Percentiles rank a stretch among this genome's conserved stretches.
Evolutionary conservation across 37 sponge, comb jelly and placozoan genomes (phyloP).

Genomic region (Mnemiopsis leidyi): DNA sequence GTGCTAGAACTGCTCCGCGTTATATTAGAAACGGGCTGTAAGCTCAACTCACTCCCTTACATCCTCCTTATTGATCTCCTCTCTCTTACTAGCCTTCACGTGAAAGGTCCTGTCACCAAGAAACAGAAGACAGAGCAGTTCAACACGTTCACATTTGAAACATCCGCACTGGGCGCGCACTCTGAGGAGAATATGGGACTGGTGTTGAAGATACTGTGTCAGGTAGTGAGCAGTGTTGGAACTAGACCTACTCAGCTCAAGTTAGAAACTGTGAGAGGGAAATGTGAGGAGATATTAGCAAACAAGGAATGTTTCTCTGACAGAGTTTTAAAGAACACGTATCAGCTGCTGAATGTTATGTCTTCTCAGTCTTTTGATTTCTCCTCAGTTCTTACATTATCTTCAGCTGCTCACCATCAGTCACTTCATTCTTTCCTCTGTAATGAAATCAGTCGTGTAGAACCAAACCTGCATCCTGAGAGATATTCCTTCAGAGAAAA

Average conservation of each 20-base stretch:
- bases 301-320: not conserved
- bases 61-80: not conserved
- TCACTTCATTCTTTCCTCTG: not conserved
- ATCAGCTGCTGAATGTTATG: not conserved
- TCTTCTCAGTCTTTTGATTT: conserved; percentile 20
- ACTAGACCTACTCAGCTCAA: not conserved
- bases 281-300: conserved; percentile 35
- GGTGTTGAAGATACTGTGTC: not conserved
- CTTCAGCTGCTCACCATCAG: not conserved
- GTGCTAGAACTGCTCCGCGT: not conserved
- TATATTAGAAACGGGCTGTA: not conserved
- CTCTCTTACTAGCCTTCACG: not conserved
- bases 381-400: not conserved
- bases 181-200: not conserved
- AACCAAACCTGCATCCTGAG: conserved; percentile 29
- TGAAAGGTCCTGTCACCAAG: conserved; percentile 31
- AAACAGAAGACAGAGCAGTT: conserved; percentile 61
- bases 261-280: not conserved
- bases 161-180: conserved; percentile 16
- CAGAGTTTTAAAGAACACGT: not conserved
- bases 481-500: not conserved
- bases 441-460: not conserved
- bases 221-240: not conserved
- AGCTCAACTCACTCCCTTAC: not conserved
- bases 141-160: conserved; percentile 47